Evolutionary conservation across 2,888 invertebrate species (phyloP), one percentile per base, ranked within the genome.

Genomic region (Ichneumoninae sp.): DNA sequence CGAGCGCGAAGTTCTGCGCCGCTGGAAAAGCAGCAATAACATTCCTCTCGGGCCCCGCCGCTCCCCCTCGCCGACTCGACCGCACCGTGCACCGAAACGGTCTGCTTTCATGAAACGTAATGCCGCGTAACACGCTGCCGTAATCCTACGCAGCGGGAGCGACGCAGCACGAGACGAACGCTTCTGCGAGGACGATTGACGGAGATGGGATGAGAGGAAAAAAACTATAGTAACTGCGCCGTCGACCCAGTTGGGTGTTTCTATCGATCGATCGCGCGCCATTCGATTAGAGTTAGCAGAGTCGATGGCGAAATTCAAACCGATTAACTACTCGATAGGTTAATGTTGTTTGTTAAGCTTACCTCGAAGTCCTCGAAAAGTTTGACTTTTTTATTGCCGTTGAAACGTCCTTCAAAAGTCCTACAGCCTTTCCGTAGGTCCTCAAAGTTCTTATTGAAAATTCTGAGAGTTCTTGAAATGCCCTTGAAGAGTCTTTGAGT

Each of bases 71-170:
- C 30, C 66, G 57, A 44, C 40, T 63, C 44, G 40, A 22, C 54
- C 66, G 16, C 66, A 30, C 50, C 33, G 63, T 50, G 50, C 76
- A 77, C 50, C 80, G 52, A 71, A 69, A 83, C 83, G 50, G 73
- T 77, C 71, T 73, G 84, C 78, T 81, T 81, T 81, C 84, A 73
- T 81, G 84, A 74, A 77, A 84, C 81, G 77, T 74, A 84, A 84
- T 84, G 77, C 84, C 69, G 69, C 78, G 81, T 78, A 84, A 84
- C 78, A 47, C 68, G 60, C 71, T 66, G 52, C 44, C 71, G 81
- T 81, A 83, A 83, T 83, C 66, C 65, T 66, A 33, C 44, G 75
- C 44, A 36, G 80, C 69, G 65, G 69, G 74, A 66, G 69, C 70
- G 69, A 70, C 75, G 44, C 47, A 69, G 54, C 6, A 26, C 65